Conservation (phyloP, 2,888 invertebrate species). For the Ephialtes manifestator region DNA sequence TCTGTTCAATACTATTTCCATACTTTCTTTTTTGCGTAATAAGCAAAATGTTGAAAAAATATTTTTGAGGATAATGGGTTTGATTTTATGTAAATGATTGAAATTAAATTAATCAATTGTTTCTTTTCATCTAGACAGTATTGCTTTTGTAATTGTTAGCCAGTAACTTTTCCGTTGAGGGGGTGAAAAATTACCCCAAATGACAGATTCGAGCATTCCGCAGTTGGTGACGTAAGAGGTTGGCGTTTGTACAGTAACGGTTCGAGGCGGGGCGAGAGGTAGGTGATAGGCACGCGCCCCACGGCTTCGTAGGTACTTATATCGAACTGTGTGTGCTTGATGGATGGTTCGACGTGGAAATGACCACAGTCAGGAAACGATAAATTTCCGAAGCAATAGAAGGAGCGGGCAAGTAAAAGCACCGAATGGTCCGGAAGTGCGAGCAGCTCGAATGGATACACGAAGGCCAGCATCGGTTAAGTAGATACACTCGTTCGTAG, state of each 20-base stretch:
- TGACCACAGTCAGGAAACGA: conserved; percentile 49
- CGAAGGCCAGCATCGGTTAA: conserved; percentile 17
- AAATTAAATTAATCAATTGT: no score
- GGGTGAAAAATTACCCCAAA: not conserved
- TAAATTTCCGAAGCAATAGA: conserved; percentile 19
- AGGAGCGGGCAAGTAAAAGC: not conserved
- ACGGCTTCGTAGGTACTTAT: not conserved
- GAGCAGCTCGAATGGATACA: conserved; percentile 17
- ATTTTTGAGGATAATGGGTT: no score
- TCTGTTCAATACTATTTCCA: no score
- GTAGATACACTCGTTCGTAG: conserved; percentile 41
- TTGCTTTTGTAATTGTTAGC: not conserved
- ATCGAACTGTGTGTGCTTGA: conserved; percentile 14
- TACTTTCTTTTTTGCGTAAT: no score
- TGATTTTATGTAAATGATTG: no score
- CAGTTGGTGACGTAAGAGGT: not conserved
- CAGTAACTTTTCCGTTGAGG: not conserved
- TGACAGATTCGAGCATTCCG: not conserved
- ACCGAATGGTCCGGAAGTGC: conserved; percentile 16
- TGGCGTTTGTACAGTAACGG: not conserved
- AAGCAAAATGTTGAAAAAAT: no score
- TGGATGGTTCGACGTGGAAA: conserved; percentile 42
- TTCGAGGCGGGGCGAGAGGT: not conserved
- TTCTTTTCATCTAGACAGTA: not conserved
- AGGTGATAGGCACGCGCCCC: not conserved